Evolutionary conservation across 2,797 vertebrate genomes (phyloP).

Genomic region (Amphiprion clarkii): DNA sequence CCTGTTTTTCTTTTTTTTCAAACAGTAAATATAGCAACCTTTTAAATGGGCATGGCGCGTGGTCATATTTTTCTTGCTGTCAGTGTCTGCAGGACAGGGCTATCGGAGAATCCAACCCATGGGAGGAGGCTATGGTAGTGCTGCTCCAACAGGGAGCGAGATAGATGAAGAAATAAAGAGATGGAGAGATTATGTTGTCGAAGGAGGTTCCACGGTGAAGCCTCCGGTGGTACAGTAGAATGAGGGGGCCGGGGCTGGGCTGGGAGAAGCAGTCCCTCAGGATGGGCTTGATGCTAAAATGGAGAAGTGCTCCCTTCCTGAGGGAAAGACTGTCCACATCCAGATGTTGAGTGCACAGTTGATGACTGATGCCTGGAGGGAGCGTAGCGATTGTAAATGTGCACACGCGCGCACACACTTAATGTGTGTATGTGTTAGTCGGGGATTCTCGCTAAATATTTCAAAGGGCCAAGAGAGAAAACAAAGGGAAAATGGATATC

Average conservation of each 20-base stretch:
- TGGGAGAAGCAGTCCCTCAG: constrained; percentile 41
- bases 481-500: constrained; percentile 80
- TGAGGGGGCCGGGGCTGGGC: constrained; percentile 7
- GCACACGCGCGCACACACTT: constrained; percentile 13
- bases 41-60: constrained; percentile 24
- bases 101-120: constrained; percentile 3
- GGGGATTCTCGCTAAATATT: constrained; percentile 76
- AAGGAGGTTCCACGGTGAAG: constrained; percentile 44
- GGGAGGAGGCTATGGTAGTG: constrained; percentile 22
- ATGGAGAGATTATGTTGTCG: constrained; percentile 25
- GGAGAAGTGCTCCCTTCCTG: constrained; percentile 58
- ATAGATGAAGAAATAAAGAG: constrained; percentile 55
- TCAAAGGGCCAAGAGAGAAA: constrained; percentile 80
- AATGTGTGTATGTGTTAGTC: constrained; percentile 59
- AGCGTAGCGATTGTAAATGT: constrained; percentile 44
- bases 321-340: constrained; percentile 64
- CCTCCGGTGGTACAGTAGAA: constrained; percentile 51
- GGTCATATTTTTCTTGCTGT: constrained; percentile 28
- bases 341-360: constrained; percentile 69
- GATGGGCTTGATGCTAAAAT: constrained; percentile 54
- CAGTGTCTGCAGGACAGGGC: constrained; percentile 11
- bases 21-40: constrained; percentile 28
- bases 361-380: constrained; percentile 68
- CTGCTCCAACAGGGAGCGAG: constrained; percentile 27
- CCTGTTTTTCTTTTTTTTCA: constrained; percentile 8